phyloP scores from a whole-genome alignment of 2,113 vertebrate species.

The Percina caprodes region DNA sequence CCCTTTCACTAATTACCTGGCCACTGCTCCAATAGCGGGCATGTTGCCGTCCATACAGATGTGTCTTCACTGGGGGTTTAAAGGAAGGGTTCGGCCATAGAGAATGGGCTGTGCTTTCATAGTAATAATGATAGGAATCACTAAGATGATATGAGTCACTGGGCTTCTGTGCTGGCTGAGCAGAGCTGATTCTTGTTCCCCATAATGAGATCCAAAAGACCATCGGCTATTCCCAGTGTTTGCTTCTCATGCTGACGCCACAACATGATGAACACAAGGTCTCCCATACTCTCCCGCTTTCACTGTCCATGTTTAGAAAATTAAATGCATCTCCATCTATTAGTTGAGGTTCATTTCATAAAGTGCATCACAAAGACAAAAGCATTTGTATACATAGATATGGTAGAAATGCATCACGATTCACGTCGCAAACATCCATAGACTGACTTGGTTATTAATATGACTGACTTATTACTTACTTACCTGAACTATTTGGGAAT shows the following conservation, averaged over 20 bases:
- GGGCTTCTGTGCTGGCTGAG: slow-evolving; percentile 44
- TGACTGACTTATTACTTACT: too few relatives aligned
- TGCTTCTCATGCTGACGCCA: slow-evolving; percentile 14
- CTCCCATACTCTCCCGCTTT: slow-evolving; percentile 4
- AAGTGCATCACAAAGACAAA: too few relatives aligned
- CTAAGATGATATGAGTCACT: slow-evolving; percentile 64
- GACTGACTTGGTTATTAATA: too few relatives aligned
- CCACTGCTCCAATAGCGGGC: neutral
- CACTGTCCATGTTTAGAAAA: slow-evolving; percentile 2
- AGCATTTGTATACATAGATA: too few relatives aligned
- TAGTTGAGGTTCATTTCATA: neutral
- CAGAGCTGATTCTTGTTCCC: slow-evolving; percentile 46
- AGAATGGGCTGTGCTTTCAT: slow-evolving; percentile 70
- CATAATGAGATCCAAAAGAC: slow-evolving; percentile 56
- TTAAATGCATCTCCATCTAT: neutral
- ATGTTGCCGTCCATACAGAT: slow-evolving; percentile 44
- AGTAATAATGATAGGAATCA: slow-evolving; percentile 71
- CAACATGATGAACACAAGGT: slow-evolving; percentile 16
- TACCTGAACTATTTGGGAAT: too few relatives aligned
- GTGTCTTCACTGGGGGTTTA: slow-evolving; percentile 35
- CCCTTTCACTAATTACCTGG: slow-evolving; percentile 27
- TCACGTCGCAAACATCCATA: too few relatives aligned
- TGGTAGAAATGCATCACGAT: too few relatives aligned
- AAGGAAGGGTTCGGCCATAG: slow-evolving; percentile 18
- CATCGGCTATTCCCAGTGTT: slow-evolving; percentile 31